Percentiles rank a stretch among this genome's conserved stretches.
Evolutionary conservation across 2,797 vertebrate species (phyloP).

Genomic region (Galago senegalensis): DNA sequence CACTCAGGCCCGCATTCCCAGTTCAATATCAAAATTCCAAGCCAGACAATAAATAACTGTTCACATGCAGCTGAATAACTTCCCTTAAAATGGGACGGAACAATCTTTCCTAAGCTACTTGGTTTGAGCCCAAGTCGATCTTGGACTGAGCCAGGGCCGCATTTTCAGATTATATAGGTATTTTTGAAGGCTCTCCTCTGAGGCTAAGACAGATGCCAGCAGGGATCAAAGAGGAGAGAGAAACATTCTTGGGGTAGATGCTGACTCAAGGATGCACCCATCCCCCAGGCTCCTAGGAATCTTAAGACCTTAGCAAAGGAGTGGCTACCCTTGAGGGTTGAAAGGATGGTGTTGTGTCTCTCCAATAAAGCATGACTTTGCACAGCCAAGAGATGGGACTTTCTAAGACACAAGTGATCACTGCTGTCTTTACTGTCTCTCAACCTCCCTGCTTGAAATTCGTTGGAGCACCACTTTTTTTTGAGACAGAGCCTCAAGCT

Average conservation of each 20-base stretch:
- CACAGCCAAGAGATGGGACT: not conserved
- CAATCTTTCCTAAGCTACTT: conserved; percentile 1
- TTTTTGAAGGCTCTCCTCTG: conserved; percentile 72
- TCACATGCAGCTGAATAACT: conserved; percentile 79
- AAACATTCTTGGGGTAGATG: conserved; percentile 75
- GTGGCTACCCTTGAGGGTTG: not conserved
- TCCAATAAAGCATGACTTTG: not conserved
- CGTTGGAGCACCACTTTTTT: not conserved
- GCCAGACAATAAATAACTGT: conserved; percentile 82
- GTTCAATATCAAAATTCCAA: conserved; percentile 81
- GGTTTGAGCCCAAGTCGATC: not conserved
- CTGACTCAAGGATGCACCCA: conserved; percentile 77
- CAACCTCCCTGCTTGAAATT: not conserved
- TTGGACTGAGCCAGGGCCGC: conserved; percentile 5
- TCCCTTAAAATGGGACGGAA: conserved; percentile 17
- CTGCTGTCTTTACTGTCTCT: not conserved
- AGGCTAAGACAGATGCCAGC: conserved; percentile 74
- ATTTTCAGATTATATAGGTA: conserved; percentile 15
- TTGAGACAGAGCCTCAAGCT: too few species aligned
- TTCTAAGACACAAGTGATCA: not conserved
- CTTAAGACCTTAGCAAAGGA: conserved; percentile 12
- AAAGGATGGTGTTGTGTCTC: not conserved
- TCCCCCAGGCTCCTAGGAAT: not conserved
- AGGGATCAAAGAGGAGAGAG: conserved; percentile 83
- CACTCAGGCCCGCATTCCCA: conserved; percentile 78